A percentile compares a stretch with the other conserved stretches of the same genome.
These are phyloP conservation scores for Pagrus major DNA, from an alignment of 2,113 vertebrate species.

Conservation along the genomic window DNA sequence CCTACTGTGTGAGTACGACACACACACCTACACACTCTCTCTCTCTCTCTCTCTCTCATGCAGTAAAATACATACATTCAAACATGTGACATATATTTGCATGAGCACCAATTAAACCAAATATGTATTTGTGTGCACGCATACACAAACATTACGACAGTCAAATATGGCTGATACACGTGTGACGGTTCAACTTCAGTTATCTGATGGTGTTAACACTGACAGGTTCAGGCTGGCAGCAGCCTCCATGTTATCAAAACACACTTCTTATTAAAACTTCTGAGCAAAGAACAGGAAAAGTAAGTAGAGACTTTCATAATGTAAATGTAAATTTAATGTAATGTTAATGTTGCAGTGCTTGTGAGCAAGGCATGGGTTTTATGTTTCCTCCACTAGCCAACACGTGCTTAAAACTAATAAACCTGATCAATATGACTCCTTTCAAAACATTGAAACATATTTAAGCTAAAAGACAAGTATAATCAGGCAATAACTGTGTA, in stretches of 20 bases:
- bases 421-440: too few species aligned
- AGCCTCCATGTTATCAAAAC: constrained; percentile 15
- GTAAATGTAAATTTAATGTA: too few species aligned
- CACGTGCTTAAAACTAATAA: too few species aligned
- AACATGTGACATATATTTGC: neutral
- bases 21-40: neutral
- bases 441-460: too few species aligned
- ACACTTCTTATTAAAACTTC: too few species aligned
- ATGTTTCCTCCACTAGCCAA: too few species aligned
- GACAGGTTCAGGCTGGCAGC: constrained; percentile 41
- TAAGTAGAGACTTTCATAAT: too few species aligned
- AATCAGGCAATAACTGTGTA: neutral
- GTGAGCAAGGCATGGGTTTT: too few species aligned
- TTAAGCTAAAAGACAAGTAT: neutral
- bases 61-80: too few species aligned
- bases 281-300: too few species aligned
- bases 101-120: neutral
- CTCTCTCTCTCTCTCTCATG: neutral
- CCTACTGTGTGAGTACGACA: constrained; percentile 92
- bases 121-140: neutral
- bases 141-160: neutral
- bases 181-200: neutral
- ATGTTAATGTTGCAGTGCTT: too few species aligned
- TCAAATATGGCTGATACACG: neutral
- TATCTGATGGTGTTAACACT: neutral